These are phyloP conservation scores for Hippopotamyrus pictus DNA, from an alignment of 2,797 vertebrate species.

Conservation along the genomic window DNA sequence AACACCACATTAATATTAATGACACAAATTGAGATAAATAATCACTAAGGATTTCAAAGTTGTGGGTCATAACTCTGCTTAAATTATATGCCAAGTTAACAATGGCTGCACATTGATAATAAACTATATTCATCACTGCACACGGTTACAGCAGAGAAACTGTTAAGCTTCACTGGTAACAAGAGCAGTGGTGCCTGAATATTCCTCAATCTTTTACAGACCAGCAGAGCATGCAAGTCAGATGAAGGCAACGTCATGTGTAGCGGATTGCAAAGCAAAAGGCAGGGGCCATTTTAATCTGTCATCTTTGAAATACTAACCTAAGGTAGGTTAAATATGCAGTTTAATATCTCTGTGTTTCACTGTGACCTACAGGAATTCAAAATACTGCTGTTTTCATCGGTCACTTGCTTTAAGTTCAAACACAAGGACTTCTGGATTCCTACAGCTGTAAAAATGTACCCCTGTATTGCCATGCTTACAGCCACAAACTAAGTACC, in stretches of 20 bases:
- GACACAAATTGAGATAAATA: neutral
- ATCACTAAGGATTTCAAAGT: neutral
- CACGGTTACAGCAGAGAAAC: neutral
- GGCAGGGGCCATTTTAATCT: neutral
- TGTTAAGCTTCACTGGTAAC: neutral
- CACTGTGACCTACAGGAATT: neutral
- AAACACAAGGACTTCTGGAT: neutral
- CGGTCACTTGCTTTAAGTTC: neutral
- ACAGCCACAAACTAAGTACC: neutral
- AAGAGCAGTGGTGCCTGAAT: neutral
- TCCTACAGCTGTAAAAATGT: neutral
- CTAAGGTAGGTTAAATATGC: neutral
- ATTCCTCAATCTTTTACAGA: neutral
- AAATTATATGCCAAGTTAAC: neutral
- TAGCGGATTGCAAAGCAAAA: neutral
- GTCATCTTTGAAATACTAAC: neutral
- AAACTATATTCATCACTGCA: neutral
- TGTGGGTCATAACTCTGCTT: neutral
- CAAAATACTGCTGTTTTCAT: neutral
- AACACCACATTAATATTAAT: neutral
- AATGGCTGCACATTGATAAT: neutral
- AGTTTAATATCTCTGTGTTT: neutral
- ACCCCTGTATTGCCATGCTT: neutral
- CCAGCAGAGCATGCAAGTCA: neutral
- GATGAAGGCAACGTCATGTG: neutral